Conservation (phyloP, 2,113 vertebrate genomes). For the Rhegmatorhina hoffmannsi region DNA sequence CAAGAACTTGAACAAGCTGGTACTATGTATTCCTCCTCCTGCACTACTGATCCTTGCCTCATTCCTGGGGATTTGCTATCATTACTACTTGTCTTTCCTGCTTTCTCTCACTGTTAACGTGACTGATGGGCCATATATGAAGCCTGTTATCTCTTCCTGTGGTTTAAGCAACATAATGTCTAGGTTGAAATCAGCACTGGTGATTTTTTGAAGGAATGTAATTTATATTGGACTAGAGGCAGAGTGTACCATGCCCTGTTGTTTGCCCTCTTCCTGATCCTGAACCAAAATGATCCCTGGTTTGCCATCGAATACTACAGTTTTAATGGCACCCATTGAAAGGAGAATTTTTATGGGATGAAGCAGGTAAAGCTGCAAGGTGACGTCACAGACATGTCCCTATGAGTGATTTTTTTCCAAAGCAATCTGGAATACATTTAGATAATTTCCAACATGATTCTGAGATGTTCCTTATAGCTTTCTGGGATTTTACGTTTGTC, state of each 20-base stretch:
- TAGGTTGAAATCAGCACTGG: neutral
- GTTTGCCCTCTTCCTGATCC: neutral
- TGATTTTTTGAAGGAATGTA: neutral
- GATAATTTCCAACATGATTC: neutral
- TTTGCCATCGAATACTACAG: neutral
- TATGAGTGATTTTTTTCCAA: neutral
- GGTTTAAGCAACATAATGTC: neutral
- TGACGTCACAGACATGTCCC: neutral
- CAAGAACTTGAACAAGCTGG: neutral
- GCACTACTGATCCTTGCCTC: neutral
- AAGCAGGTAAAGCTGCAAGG: neutral
- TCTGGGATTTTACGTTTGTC: neutral
- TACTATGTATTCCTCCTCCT: neutral
- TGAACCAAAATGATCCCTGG: neutral
- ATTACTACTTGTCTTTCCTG: neutral
- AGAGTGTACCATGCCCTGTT: neutral
- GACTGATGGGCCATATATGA: neutral
- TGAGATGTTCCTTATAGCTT: neutral
- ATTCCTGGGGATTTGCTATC: neutral
- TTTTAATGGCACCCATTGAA: neutral
- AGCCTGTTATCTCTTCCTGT: neutral
- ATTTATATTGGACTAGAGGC: neutral
- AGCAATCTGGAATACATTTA: neutral
- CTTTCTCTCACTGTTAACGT: neutral
- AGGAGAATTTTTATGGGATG: neutral